Percentiles rank a stretch among this genome's conserved stretches.
Conservation (phyloP, 2,888 invertebrate species). For the Patella depressa region DNA sequence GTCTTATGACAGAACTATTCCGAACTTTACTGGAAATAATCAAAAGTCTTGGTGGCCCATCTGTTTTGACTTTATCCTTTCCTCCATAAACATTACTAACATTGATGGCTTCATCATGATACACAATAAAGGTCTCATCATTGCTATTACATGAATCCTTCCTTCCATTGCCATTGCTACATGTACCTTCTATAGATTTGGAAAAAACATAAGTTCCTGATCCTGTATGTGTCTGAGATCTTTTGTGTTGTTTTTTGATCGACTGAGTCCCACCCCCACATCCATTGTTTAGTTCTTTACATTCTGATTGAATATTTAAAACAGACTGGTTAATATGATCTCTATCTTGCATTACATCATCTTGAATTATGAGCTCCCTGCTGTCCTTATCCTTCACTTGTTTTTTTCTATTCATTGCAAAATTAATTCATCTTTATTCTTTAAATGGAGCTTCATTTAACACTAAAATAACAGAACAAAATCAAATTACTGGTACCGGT, state of each 20-base stretch:
- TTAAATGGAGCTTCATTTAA: too few relatives aligned
- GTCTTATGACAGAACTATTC: slow-evolving; percentile 61
- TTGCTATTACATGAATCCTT: background rate
- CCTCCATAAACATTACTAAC: slow-evolving; percentile 31
- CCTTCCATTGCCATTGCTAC: background rate
- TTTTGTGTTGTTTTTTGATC: background rate
- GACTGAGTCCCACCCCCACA: background rate
- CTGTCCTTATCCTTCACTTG: too few relatives aligned
- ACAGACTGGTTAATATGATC: too few relatives aligned
- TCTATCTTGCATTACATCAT: too few relatives aligned
- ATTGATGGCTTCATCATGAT: slow-evolving; percentile 26
- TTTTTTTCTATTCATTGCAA: too few relatives aligned
- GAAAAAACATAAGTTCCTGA: background rate
- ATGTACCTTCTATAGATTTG: background rate
- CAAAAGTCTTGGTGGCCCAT: slow-evolving; percentile 56
- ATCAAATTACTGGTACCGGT: too few relatives aligned
- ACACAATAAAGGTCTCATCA: slow-evolving; percentile 21
- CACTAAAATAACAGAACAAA: too few relatives aligned
- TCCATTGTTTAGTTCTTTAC: background rate
- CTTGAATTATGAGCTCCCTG: too few relatives aligned
- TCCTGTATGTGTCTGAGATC: background rate
- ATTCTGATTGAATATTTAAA: background rate
- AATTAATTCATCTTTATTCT: too few relatives aligned
- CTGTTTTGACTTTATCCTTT: slow-evolving; percentile 24
- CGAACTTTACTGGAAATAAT: slow-evolving; percentile 71